Percentiles rank a stretch among this genome's conserved stretches.
Evolutionary conservation across 2,113 vertebrate genomes (phyloP).

Genomic region (Apus apus): DNA sequence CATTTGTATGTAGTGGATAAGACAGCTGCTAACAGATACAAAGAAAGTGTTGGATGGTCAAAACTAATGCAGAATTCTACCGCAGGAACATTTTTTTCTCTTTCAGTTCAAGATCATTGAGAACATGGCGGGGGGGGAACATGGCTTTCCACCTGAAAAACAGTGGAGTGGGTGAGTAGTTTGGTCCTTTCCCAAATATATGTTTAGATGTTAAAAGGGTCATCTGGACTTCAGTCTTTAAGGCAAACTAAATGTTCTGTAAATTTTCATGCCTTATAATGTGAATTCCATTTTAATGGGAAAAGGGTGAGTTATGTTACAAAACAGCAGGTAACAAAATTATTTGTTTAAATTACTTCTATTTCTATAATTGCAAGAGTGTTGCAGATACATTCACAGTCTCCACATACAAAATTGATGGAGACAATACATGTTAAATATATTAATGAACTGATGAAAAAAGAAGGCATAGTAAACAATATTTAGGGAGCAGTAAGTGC

Average conservation of each 20-base stretch:
- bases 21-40: not conserved
- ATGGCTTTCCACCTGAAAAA: not conserved
- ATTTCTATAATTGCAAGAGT: not conserved
- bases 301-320: not conserved
- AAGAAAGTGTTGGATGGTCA: not conserved
- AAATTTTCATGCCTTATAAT: not conserved
- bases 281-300: not conserved
- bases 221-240: not conserved
- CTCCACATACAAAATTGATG: not conserved
- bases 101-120: not conserved
- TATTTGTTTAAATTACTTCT: not conserved
- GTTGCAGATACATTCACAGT: not conserved
- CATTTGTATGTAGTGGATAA: not conserved
- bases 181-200: not conserved
- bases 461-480: not conserved
- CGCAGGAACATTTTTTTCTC: not conserved
- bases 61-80: not conserved
- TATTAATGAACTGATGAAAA: not conserved
- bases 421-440: not conserved
- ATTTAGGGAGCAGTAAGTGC: not conserved
- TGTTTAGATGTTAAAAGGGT: not conserved
- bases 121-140: not conserved
- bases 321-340: not conserved
- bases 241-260: not conserved
- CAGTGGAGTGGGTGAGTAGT: not conserved